Evolutionary conservation across 1,140 invertebrate species (phyloP).

Genomic region (Teleopsis dalmanni): DNA sequence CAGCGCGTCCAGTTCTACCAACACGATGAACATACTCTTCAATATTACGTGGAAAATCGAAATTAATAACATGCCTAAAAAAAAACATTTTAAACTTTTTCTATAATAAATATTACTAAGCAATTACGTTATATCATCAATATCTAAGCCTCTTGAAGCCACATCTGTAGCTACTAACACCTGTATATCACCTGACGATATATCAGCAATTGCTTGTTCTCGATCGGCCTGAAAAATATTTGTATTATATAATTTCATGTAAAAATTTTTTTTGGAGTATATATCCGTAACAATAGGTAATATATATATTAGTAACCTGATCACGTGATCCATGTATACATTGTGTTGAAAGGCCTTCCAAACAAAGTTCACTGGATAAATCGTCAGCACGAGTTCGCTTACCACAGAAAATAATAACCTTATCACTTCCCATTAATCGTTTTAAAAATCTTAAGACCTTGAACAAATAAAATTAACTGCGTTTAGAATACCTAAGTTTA

Average conservation of each 20-base stretch:
- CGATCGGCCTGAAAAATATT: constrained; percentile 51
- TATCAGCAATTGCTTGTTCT: constrained; percentile 75
- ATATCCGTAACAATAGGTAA: too few relatives aligned
- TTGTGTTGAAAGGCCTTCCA: constrained; percentile 61
- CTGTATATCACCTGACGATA: constrained; percentile 63
- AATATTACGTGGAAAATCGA: constrained; percentile 83
- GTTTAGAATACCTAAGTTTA: too few relatives aligned
- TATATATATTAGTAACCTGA: too few relatives aligned
- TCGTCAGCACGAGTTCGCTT: constrained; percentile 74
- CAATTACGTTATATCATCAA: constrained; percentile 86
- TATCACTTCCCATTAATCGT: too few relatives aligned
- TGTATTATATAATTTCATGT: neutral
- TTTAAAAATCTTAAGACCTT: too few relatives aligned
- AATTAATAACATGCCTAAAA: constrained; percentile 63
- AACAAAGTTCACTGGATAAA: constrained; percentile 66
- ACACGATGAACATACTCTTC: constrained; percentile 88
- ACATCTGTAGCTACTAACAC: constrained; percentile 94
- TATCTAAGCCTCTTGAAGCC: constrained; percentile 84
- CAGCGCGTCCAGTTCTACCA: constrained; percentile 81
- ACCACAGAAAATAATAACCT: constrained; percentile 82
- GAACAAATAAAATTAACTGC: too few relatives aligned
- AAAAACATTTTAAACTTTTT: too few relatives aligned
- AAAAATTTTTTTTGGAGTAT: too few relatives aligned
- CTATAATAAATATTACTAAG: too few relatives aligned
- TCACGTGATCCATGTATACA: constrained; percentile 86